Evolutionary conservation across 2,797 vertebrate genomes (phyloP).

Genomic region (Cyclopterus lumpus): DNA sequence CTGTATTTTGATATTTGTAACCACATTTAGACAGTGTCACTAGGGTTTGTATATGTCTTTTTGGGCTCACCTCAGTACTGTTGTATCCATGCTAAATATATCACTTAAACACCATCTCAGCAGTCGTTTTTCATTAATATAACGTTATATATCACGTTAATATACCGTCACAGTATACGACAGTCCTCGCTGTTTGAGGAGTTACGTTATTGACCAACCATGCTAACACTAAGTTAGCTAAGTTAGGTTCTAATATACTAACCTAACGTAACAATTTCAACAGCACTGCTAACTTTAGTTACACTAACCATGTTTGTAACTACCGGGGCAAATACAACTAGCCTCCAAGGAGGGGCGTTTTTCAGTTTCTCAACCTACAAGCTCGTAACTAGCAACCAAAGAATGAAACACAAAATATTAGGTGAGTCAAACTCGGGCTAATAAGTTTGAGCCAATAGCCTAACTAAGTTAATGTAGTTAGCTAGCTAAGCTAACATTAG

Average conservation of each 20-base stretch:
- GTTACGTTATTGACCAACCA: neutral
- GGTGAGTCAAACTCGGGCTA: neutral
- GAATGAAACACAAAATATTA: too few species aligned
- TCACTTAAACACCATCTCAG: neutral
- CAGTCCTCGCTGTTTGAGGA: neutral
- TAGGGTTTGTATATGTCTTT: neutral
- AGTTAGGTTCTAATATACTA: neutral
- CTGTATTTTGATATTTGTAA: neutral
- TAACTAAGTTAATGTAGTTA: neutral
- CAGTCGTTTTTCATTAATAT: neutral
- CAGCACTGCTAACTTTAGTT: neutral
- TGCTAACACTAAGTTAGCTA: neutral
- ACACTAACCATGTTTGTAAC: neutral
- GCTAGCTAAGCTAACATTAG: constrained; percentile 2
- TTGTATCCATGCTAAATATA: neutral
- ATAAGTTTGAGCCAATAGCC: neutral
- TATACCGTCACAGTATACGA: neutral
- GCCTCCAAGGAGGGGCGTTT: neutral
- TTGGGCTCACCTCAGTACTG: neutral
- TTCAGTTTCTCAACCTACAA: neutral
- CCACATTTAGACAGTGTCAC: neutral
- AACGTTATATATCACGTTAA: too few species aligned
- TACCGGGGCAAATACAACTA: neutral
- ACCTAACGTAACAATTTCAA: neutral
- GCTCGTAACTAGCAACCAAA: neutral